Percentiles rank a stretch among this genome's conserved stretches.
phyloP scores from a whole-genome alignment of 2,888 invertebrate genomes.

The Eupithecia subfuscata region DNA sequence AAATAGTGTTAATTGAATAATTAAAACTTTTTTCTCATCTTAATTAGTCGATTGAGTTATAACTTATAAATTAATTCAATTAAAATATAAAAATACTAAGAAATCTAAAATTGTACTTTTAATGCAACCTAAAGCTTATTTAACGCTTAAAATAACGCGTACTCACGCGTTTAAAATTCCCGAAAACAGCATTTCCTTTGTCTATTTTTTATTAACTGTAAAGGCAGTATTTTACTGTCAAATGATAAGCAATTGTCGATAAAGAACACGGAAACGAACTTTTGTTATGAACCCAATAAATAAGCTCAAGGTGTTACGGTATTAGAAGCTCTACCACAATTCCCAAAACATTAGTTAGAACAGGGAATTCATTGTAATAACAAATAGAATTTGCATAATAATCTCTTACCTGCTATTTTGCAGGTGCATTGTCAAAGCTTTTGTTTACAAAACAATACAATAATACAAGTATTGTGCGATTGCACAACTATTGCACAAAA shows the following conservation, averaged over 20 bases:
- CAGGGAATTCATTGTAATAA: constrained; percentile 68
- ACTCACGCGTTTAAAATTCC: constrained; percentile 24
- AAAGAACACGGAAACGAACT: constrained; percentile 81
- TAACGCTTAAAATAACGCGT: not conserved
- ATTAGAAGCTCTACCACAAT: constrained; percentile 74
- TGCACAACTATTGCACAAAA: constrained; percentile 70
- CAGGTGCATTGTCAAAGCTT: constrained; percentile 74
- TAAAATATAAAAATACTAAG: not conserved
- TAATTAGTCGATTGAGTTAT: not conserved
- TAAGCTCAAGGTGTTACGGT: constrained; percentile 78
- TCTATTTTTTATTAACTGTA: constrained; percentile 45
- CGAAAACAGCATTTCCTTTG: constrained; percentile 35
- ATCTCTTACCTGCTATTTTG: constrained; percentile 76
- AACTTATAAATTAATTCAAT: not conserved
- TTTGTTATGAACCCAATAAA: constrained; percentile 80
- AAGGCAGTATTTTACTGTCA: constrained; percentile 70
- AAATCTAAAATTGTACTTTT: not conserved
- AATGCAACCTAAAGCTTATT: not conserved
- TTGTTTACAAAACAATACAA: constrained; percentile 57
- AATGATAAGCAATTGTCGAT: constrained; percentile 73
- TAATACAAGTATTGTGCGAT: constrained; percentile 59
- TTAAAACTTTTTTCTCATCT: constrained; percentile 52
- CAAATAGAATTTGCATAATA: constrained; percentile 74
- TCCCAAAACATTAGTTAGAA: constrained; percentile 73
- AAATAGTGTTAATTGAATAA: constrained; percentile 74